phyloP scores from a whole-genome alignment of 2,113 vertebrate species.

The Castor canadensis region DNA sequence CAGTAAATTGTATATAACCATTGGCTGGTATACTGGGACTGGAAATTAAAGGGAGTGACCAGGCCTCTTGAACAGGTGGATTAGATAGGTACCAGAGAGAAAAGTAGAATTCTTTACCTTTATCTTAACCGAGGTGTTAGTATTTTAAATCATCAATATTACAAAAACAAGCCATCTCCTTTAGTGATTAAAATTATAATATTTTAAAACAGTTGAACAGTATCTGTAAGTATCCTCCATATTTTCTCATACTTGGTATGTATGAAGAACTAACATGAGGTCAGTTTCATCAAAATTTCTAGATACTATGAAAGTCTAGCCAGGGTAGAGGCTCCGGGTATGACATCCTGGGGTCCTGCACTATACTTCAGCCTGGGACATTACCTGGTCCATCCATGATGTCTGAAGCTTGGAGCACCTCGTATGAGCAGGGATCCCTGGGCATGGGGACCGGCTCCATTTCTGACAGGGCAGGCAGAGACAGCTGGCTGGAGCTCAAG shows the following conservation, averaged over 20 bases:
- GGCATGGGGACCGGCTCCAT: conserved; percentile 85
- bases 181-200: not conserved
- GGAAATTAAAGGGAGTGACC: not conserved
- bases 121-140: not conserved
- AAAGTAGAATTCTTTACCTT: not conserved
- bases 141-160: not conserved
- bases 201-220: not conserved
- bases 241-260: not conserved
- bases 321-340: not conserved
- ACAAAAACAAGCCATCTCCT: not conserved
- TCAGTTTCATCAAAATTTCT: not conserved
- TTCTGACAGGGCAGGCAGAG: conserved; percentile 87
- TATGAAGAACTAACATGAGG: not conserved
- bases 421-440: conserved; percentile 85
- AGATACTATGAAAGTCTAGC: not conserved
- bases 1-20: not conserved
- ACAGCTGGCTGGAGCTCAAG: conserved; percentile 85
- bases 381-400: conserved; percentile 95
- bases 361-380: accelerated
- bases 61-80: not conserved
- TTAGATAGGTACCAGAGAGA: not conserved
- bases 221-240: not conserved
- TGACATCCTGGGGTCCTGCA: not conserved
- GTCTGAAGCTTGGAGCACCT: conserved; percentile 88
- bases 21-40: not conserved